phyloP scores from a whole-genome alignment of 2,888 invertebrate species.

The Mycalesis mineus region DNA sequence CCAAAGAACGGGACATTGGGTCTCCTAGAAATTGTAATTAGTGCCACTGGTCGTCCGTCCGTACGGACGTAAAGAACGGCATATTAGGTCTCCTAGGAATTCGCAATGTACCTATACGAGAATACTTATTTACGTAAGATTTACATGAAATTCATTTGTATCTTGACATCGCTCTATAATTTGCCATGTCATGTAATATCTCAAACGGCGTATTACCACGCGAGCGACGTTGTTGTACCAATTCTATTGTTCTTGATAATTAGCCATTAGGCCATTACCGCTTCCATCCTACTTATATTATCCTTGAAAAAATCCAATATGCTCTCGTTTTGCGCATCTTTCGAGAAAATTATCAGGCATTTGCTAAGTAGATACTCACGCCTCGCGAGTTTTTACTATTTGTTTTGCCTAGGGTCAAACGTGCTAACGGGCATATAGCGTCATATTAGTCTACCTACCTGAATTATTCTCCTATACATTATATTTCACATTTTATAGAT shows the following conservation, averaged over 20 bases:
- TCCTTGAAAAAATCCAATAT: neutral
- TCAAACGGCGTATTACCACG: neutral
- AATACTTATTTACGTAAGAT: no score
- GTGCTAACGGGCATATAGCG: no score
- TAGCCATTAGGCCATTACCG: conserved; percentile 36
- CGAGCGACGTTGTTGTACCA: conserved; percentile 8
- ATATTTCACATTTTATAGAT: no score
- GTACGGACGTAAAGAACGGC: no score
- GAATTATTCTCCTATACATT: no score
- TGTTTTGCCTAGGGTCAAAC: neutral
- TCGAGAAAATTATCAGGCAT: neutral
- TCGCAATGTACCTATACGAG: no score
- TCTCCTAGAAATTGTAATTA: no score
- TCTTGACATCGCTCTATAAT: conserved; percentile 1
- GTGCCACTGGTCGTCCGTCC: no score
- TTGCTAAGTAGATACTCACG: neutral
- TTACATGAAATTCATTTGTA: no score
- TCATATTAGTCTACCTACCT: no score
- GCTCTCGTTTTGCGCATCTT: neutral
- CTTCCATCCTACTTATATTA: neutral
- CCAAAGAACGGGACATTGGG: no score
- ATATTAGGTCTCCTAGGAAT: no score
- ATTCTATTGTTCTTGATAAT: conserved; percentile 56
- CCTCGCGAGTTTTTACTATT: neutral
- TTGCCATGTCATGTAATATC: neutral